Conservation (phyloP, 2,888 invertebrate genomes). For the Brenthis hecate region DNA sequence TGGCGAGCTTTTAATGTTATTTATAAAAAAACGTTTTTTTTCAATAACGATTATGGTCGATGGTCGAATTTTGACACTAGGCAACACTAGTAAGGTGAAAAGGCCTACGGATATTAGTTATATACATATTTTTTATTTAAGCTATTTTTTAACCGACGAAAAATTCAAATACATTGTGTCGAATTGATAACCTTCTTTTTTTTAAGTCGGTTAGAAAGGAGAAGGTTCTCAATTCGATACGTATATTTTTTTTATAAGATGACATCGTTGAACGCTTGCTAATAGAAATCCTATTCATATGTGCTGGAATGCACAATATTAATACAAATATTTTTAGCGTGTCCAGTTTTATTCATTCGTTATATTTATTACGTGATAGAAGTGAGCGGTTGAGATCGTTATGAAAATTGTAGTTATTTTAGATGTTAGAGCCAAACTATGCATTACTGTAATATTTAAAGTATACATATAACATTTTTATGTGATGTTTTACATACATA, state of each 20-base stretch:
- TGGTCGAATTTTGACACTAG: no score
- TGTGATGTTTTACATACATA: background rate
- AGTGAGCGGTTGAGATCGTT: conserved; percentile 55
- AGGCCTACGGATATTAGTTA: no score
- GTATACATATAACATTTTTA: background rate
- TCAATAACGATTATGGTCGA: no score
- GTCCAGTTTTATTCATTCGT: conserved; percentile 35
- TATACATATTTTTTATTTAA: no score
- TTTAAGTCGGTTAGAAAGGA: no score
- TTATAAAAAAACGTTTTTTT: no score
- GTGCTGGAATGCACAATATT: conserved; percentile 34
- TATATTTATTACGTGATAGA: conserved; percentile 46
- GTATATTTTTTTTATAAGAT: background rate
- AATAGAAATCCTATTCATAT: conserved; percentile 16
- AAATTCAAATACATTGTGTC: no score
- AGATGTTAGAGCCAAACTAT: conserved; percentile 60
- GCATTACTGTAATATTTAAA: conserved; percentile 31
- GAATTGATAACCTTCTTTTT: no score
- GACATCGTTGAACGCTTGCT: background rate
- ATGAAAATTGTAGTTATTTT: conserved; percentile 64
- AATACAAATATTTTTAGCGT: conserved; percentile 36
- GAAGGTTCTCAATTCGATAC: no score
- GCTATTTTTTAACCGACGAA: no score
- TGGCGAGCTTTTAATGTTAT: no score
- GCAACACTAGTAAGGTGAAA: no score